These are phyloP conservation scores for Drepanosiphum platanoidis DNA, from an alignment of 2,888 invertebrate genomes.

Conservation along the genomic window DNA sequence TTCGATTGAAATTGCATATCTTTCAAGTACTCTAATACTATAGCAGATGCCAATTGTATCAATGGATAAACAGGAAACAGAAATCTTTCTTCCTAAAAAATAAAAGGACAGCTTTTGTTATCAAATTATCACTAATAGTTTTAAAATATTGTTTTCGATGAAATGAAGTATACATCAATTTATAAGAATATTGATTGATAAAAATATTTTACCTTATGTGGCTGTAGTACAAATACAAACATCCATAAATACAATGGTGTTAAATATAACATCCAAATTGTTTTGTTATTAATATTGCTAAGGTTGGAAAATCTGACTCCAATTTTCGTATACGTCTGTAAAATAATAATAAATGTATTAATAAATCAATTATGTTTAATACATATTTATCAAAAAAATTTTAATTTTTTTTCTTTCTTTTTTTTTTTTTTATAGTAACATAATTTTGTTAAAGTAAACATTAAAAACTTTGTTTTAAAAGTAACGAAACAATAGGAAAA, in stretches of 20 bases:
- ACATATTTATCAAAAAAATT: neutral
- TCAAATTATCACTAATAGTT: no score
- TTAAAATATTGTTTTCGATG: neutral
- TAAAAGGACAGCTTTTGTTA: conserved; percentile 51
- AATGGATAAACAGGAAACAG: conserved; percentile 95
- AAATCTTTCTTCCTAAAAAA: conserved; percentile 78
- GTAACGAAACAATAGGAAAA: neutral
- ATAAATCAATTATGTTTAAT: neutral
- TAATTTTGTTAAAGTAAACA: no score
- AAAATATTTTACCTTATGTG: conserved; percentile 82
- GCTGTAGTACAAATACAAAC: conserved; percentile 84
- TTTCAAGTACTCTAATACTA: conserved; percentile 75
- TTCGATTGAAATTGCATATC: conserved; percentile 67
- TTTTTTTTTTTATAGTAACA: neutral
- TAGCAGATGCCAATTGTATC: conserved; percentile 83
- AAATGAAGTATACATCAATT: neutral
- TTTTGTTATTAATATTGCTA: conserved; percentile 31
- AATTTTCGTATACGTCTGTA: conserved; percentile 20
- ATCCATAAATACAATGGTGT: conserved; percentile 89
- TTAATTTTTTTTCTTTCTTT: neutral
- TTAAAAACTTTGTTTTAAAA: no score
- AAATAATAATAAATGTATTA: conserved; percentile 17
- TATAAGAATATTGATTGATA: no score
- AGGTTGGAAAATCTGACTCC: conserved; percentile 30
- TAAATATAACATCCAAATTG: conserved; percentile 79